phyloP scores from a whole-genome alignment of 1,140 invertebrate genomes.

The Ips nitidus region DNA sequence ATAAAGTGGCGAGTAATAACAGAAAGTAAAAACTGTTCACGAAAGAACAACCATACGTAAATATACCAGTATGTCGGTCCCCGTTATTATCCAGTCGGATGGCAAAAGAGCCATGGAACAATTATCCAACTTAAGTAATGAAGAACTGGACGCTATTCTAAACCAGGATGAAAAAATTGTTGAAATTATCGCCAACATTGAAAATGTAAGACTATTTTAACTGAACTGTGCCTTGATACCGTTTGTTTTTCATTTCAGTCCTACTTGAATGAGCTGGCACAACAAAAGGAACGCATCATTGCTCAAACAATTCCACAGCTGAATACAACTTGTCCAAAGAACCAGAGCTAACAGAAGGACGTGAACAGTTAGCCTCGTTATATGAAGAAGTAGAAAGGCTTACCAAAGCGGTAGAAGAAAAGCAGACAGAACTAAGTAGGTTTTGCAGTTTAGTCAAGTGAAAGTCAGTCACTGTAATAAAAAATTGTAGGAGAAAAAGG shows the following conservation, averaged over 20 bases:
- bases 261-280: slow-evolving; percentile 75
- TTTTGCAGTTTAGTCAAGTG: background rate
- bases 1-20: no score
- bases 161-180: slow-evolving; percentile 84
- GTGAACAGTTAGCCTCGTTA: slow-evolving; percentile 66
- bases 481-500: slow-evolving; percentile 63
- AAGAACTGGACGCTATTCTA: slow-evolving; percentile 80
- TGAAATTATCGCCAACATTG: slow-evolving; percentile 72
- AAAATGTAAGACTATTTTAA: slow-evolving; percentile 63
- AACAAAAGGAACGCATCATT: slow-evolving; percentile 82
- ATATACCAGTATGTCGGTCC: slow-evolving; percentile 22
- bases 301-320: slow-evolving; percentile 83
- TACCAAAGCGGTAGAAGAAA: slow-evolving; percentile 67
- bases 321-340: slow-evolving; percentile 85
- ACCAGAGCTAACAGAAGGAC: slow-evolving; percentile 73
- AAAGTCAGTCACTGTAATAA: background rate
- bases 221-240: background rate
- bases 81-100: slow-evolving; percentile 42
- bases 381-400: slow-evolving; percentile 69
- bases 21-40: no score
- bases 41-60: no score
- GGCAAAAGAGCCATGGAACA: slow-evolving; percentile 40
- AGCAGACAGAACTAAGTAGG: slow-evolving; percentile 67
- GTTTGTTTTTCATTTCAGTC: slow-evolving; percentile 42
- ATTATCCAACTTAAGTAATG: slow-evolving; percentile 56